phyloP scores from a whole-genome alignment of 2,888 invertebrate genomes.

The Leuctra nigra region DNA sequence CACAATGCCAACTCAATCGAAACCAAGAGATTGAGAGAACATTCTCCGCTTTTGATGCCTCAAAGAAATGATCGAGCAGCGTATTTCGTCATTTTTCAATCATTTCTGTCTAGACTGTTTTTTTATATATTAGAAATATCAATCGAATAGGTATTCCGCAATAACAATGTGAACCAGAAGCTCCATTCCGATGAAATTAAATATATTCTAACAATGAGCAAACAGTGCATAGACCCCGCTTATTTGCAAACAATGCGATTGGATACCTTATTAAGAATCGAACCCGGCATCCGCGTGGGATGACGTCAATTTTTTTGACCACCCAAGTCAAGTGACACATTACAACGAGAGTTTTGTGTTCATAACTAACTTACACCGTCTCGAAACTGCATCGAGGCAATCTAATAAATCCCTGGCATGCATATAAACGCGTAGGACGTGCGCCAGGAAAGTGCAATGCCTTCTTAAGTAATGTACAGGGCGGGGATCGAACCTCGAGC shows the following conservation, averaged over 20 bases:
- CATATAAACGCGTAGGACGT: constrained; percentile 10
- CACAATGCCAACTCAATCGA: too few species aligned
- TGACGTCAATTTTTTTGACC: constrained; percentile 8
- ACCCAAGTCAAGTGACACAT: constrained; percentile 16
- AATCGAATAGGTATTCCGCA: too few species aligned
- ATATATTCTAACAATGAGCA: too few species aligned
- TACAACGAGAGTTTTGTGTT: constrained; percentile 6
- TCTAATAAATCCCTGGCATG: neutral
- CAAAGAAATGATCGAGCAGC: too few species aligned
- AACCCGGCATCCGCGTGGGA: constrained; percentile 6
- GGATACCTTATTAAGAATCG: constrained; percentile 14
- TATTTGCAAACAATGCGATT: constrained; percentile 10
- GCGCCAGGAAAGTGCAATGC: constrained; percentile 2
- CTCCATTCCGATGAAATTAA: too few species aligned
- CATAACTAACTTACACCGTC: constrained; percentile 13
- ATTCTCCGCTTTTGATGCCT: too few species aligned
- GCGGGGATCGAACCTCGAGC: constrained; percentile 15
- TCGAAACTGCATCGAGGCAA: neutral
- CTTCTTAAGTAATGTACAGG: constrained; percentile 10
- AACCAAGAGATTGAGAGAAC: too few species aligned
- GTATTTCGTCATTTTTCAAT: too few species aligned
- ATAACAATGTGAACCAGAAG: too few species aligned
- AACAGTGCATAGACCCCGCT: too few species aligned
- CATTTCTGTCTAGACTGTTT: too few species aligned
- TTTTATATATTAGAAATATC: too few species aligned